Evolutionary conservation across 2,113 vertebrate species (phyloP).

Genomic region (Globicephala melas): DNA sequence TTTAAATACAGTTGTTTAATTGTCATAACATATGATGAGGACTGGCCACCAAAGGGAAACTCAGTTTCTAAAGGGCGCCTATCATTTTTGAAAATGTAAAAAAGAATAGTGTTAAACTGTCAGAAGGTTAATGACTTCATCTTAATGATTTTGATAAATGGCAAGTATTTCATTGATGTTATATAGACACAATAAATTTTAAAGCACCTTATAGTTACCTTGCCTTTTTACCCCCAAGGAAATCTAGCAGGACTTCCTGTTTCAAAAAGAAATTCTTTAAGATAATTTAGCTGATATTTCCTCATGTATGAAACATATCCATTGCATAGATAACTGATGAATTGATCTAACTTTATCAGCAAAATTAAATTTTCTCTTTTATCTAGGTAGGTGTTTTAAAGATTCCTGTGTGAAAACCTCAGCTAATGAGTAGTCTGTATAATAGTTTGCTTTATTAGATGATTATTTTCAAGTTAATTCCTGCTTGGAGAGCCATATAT

Average conservation of each 20-base stretch:
- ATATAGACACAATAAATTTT: constrained; percentile 76
- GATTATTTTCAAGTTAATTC: constrained; percentile 74
- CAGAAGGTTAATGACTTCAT: constrained; percentile 86
- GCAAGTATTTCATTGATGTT: constrained; percentile 75
- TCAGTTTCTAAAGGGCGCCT: constrained; percentile 80
- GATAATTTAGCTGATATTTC: constrained; percentile 73
- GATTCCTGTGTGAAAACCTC: constrained; percentile 63
- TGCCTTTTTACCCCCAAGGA: constrained; percentile 67
- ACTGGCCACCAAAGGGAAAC: constrained; percentile 84
- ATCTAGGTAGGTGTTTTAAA: constrained; percentile 77
- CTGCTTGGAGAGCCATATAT: constrained; percentile 63
- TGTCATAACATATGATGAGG: constrained; percentile 83
- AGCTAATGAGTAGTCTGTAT: constrained; percentile 59
- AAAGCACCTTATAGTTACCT: constrained; percentile 78
- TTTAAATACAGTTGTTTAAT: constrained; percentile 71
- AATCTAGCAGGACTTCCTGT: constrained; percentile 68
- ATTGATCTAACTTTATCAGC: constrained; percentile 79
- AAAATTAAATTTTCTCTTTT: constrained; percentile 80
- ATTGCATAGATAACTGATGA: constrained; percentile 78
- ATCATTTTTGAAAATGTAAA: constrained; percentile 88
- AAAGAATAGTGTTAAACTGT: constrained; percentile 89
- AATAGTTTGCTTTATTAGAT: constrained; percentile 71
- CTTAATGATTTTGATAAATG: constrained; percentile 88
- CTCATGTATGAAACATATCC: constrained; percentile 65
- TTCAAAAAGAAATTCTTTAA: constrained; percentile 81